Base-by-base conservation (phyloP, 2,888 invertebrate species). In the Phoronis australis region DNA sequence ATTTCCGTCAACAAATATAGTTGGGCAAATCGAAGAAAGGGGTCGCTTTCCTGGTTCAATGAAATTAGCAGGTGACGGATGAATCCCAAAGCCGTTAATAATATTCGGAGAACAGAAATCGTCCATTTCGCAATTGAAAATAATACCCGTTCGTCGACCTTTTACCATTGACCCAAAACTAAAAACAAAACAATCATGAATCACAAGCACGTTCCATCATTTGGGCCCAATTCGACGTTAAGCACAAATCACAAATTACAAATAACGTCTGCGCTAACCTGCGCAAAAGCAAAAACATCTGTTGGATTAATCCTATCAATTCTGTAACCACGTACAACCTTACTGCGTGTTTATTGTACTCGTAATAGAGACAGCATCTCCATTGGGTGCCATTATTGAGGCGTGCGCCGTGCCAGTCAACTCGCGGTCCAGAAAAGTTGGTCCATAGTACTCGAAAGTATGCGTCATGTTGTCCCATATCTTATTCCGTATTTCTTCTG, bases 101-200 rank as follows among this genome's bases (percentile, higher is more conserved):
- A 68, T 67, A 22, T 71, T 60, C 0, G 88, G 87, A 2, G 86
- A 82, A 0, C 88, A 85, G 76, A 96, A 97, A 72, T 93, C 92
- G 64, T 91, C 89, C 90, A 93, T 92, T 68, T 88, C 87, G 65
- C 90, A 85, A 76, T 92, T 93, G 76, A 91, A 86, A n/a, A 96
- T 80, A 22, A 97, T 87, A 0, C 95, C 96, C 5, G 76, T 73
- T 21, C 60, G 48, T 15, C 41, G 47, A 5, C 76, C 76, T 26
- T 64, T 47, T 2, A 69, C 59, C 51, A 85, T 84, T 20, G 87
- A 83, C 1, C 95, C 95, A 79, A 93, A 90, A 64, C 92, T 93
- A 73, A 12, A 78, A 75, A 51, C 37, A 44, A n/a, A 40, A 51
- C 31, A 20, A n/a, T 15, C 23, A 39, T 3, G n/a, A 15, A 31